These are phyloP conservation scores for Characodon lateralis DNA, from an alignment of 2,797 vertebrate species.

Conservation along the genomic window DNA sequence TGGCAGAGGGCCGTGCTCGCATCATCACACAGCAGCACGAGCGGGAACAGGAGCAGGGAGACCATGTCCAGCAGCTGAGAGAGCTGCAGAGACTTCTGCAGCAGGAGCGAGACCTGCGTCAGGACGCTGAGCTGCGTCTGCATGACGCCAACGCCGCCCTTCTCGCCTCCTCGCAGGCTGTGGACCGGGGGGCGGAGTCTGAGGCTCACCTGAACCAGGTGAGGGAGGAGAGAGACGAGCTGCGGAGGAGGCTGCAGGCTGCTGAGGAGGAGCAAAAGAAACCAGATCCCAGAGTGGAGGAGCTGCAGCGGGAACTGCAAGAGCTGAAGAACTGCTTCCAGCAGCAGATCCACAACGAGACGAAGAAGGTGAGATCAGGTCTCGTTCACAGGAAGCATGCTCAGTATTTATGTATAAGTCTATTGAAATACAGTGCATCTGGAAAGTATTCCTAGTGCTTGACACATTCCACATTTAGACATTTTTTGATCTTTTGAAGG, in stretches of 20 bases:
- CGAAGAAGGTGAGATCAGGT: constrained; percentile 82
- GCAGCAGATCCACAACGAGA: constrained; percentile 86
- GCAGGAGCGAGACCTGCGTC: constrained; percentile 84
- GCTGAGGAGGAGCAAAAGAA: constrained; percentile 75
- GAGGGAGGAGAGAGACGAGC: constrained; percentile 80
- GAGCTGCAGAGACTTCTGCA: constrained; percentile 93
- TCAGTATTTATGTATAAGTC: background rate
- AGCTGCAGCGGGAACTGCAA: constrained; percentile 84
- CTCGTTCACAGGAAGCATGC: background rate
- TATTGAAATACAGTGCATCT: no score
- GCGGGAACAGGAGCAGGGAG: constrained; percentile 87
- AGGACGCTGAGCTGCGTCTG: constrained; percentile 85
- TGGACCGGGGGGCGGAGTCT: constrained; percentile 75
- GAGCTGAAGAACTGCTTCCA: constrained; percentile 85
- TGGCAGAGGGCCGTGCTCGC: constrained; percentile 87
- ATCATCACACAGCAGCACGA: constrained; percentile 91
- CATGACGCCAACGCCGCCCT: constrained; percentile 81
- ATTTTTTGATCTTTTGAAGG: no score
- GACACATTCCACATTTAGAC: no score
- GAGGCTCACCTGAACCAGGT: constrained; percentile 80
- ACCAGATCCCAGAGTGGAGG: constrained; percentile 82
- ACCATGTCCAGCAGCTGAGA: constrained; percentile 90
- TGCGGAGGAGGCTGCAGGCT: constrained; percentile 76
- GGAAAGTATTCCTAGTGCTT: no score
- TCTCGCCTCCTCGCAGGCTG: constrained; percentile 64